These are phyloP conservation scores for Catocala nupta DNA, from an alignment of 2,888 invertebrate genomes.

Conservation along the genomic window DNA sequence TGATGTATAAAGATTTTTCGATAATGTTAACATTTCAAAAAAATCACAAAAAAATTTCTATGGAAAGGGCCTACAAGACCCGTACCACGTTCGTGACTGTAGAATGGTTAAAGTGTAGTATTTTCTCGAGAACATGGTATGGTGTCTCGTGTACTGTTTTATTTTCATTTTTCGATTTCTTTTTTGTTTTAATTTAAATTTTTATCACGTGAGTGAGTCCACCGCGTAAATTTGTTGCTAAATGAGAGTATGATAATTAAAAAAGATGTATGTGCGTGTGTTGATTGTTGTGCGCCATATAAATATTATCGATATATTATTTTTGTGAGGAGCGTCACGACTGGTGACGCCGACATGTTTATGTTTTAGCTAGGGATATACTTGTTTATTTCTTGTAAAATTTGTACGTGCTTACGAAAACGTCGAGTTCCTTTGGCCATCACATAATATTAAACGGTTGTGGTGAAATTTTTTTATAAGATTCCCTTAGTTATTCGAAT, in stretches of 20 bases:
- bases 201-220: constrained; percentile 75
- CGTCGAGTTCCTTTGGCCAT: constrained; percentile 51
- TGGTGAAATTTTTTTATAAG: constrained; percentile 49
- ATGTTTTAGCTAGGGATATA: constrained; percentile 53
- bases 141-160: constrained; percentile 62
- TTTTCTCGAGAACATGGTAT: constrained; percentile 61
- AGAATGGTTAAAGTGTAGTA: constrained; percentile 38
- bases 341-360: constrained; percentile 50
- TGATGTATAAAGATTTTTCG: constrained; percentile 72
- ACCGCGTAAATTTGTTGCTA: constrained; percentile 65
- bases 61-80: constrained; percentile 73
- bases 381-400: constrained; percentile 49
- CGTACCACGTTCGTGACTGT: constrained; percentile 65
- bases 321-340: constrained; percentile 62
- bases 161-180: constrained; percentile 61
- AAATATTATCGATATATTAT: constrained; percentile 66
- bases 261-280: constrained; percentile 77
- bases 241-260: constrained; percentile 69
- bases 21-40: constrained; percentile 58
- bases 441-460: constrained; percentile 51
- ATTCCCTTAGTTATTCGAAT: constrained; percentile 38
- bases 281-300: constrained; percentile 83
- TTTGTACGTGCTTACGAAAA: constrained; percentile 54
- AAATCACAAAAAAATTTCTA: constrained; percentile 70
- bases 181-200: constrained; percentile 79